These are phyloP conservation scores for Thymelicus lineola DNA, from an alignment of 2,888 invertebrate genomes.

Conservation along the genomic window DNA sequence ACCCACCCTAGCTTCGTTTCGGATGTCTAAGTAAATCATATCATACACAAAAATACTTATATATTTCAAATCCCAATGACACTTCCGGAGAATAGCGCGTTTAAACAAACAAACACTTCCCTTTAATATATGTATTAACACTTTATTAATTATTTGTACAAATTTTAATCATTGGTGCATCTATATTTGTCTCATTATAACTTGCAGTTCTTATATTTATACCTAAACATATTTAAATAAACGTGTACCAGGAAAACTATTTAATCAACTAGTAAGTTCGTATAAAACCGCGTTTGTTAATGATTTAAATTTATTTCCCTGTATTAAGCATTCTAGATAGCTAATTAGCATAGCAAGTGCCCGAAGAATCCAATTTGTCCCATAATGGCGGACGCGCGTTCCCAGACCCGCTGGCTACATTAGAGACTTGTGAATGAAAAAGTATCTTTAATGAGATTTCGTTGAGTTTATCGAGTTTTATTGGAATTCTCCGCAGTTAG, in stretches of 20 bases:
- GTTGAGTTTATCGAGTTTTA: constrained; percentile 28
- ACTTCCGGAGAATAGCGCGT: too few species aligned
- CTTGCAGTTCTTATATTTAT: neutral
- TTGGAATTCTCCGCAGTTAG: constrained; percentile 26
- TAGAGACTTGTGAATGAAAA: constrained; percentile 30
- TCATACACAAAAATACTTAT: too few species aligned
- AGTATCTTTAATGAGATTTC: constrained; percentile 35
- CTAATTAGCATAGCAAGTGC: constrained; percentile 26
- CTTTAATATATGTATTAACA: too few species aligned
- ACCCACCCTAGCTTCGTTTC: too few species aligned
- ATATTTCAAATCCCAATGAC: too few species aligned
- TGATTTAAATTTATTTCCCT: constrained; percentile 13
- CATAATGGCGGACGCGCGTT: constrained; percentile 7
- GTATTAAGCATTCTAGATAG: constrained; percentile 4
- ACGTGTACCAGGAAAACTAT: neutral
- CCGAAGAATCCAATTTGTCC: constrained; percentile 29
- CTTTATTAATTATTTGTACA: too few species aligned
- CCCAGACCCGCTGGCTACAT: constrained; percentile 18
- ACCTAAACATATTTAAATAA: neutral
- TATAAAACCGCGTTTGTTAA: neutral
- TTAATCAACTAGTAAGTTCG: neutral
- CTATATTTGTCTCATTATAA: too few species aligned
- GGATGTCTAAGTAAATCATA: too few species aligned
- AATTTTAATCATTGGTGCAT: too few species aligned
- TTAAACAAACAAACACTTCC: too few species aligned